Base-by-base conservation (phyloP, 1,140 invertebrate genomes). In the Elymnias hypermnestra region DNA sequence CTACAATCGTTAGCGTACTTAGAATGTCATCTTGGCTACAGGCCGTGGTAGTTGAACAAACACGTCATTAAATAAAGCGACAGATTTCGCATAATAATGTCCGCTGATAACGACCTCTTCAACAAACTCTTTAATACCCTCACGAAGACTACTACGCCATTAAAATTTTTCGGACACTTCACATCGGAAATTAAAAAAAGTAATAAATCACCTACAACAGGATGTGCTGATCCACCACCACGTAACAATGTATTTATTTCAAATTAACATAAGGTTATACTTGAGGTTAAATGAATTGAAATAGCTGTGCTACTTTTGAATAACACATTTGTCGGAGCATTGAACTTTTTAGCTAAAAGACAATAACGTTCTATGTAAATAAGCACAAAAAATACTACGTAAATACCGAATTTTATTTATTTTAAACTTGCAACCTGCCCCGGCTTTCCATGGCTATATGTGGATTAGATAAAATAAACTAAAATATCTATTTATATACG, bases 331-430 rank as follows among this genome's bases (percentile, higher is more conserved):
- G 38, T 40, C 40, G 41, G 64, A 39, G 22, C 60, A 25, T 58
- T 61, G 64, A 61, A 67, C 64, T 52, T 43, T 57, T 58, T 51
- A 60, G 9, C 10, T 9, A 18, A n/a, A 36, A 58, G 45, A 58
- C 50, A 41, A 63, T 52, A 45, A n/a, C n/a, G n/a, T n/a, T n/a
- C 47, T 53, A 62, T 57, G 49, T n/a, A n/a, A n/a, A n/a, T n/a
- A n/a, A n/a, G n/a, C n/a, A n/a, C n/a, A n/a, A n/a, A 9, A 3
- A 1, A 8, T 29, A 13, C 26, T 33, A 15, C 15, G 29, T 15
- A 12, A 33, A 33, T 33, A 13, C 29, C 4, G 15, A 36, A 53
- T 60, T 57, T n/a, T n/a, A n/a, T n/a, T n/a, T n/a, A n/a, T n/a
- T n/a, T n/a, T n/a, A n/a, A n/a, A n/a, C n/a, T n/a, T n/a, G n/a